Evolutionary conservation across 2,113 vertebrate genomes (phyloP), one percentile per base, ranked within the genome.

Genomic region (Dinomys branickii): DNA sequence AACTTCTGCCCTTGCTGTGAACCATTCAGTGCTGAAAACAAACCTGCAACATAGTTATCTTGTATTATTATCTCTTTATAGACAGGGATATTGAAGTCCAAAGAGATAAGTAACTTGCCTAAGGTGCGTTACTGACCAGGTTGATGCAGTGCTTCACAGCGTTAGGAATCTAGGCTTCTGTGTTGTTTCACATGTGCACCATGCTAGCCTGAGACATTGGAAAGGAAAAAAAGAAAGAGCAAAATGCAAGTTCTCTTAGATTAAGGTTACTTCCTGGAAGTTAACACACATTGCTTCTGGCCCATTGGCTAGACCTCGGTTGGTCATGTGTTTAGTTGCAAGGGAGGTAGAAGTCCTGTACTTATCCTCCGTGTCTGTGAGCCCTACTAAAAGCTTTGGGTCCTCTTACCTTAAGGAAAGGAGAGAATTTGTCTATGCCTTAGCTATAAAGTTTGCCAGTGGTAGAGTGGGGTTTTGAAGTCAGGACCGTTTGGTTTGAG

Each of bases 391-490:
- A 84, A 85, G 35, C n/a, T 41, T 77, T 30, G 44, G 22, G 11
- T 44, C 93, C 52, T 47, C 0, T 85, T 92, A 50, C 65, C 59
- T 52, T 24, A 47, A 84, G 58, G 47, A 75, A 82, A 78, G n/a
- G 47, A n/a, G n/a, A n/a, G n/a, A 56, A 83, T 75, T 69, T 52
- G 11, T 61, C 56, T 92, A 16, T 47, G 54, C 30, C 7, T 8
- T 44, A 63, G 90, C 90, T 33, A 65, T 47, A 83, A 10, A 71
- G 47, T 19, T 59, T 50, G 16, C 20, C 35, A 67, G 90, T 35
- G 38, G 35, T 73, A 82, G 80, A 94, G 59, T 3, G 56, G 63
- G 26, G 33, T 52, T 90, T 94, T 54, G 69, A 97, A 88, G 54
- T 41, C 63, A 61, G 78, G 58, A 73, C 14, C 22, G 2, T 67